phyloP scores from a whole-genome alignment of 2,888 invertebrate genomes.

The Pseudococcus viburni region DNA sequence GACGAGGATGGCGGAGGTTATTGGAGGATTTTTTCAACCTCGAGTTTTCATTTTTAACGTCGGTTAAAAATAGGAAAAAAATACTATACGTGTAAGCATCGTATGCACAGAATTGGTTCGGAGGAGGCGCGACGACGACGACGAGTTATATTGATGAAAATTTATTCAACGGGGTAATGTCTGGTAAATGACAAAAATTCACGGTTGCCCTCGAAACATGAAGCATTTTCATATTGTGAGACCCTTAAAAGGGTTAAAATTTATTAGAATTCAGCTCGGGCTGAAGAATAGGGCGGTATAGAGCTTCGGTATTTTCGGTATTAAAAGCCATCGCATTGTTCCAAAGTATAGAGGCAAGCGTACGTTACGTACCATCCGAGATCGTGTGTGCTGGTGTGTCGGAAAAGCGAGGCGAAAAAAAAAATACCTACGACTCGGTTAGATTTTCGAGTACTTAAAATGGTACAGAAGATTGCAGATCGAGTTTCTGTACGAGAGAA shows the following conservation, averaged over 20 bases:
- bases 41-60: too few species aligned
- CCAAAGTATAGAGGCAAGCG: background rate
- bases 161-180: slow-evolving; percentile 12
- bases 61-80: background rate
- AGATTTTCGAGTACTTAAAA: background rate
- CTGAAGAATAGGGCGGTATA: background rate
- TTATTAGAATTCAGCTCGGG: slow-evolving; percentile 9
- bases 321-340: slow-evolving; percentile 35
- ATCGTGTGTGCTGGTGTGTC: background rate
- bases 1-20: too few species aligned
- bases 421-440: background rate
- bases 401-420: background rate
- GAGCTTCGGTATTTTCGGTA: slow-evolving; percentile 11
- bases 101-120: background rate
- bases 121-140: background rate
- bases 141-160: background rate
- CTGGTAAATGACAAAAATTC: slow-evolving; percentile 22
- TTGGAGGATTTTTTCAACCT: too few species aligned
- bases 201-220: slow-evolving; percentile 17
- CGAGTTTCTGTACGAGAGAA: background rate
- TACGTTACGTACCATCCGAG: background rate
- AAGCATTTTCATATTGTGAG: slow-evolving; percentile 22
- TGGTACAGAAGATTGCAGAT: slow-evolving; percentile 5
- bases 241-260: slow-evolving; percentile 35
- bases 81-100: background rate